Percentiles rank a stretch among this genome's conserved stretches.
These are phyloP conservation scores for Cheumatopsyche charites DNA, from an alignment of 1,140 invertebrate genomes.

Conservation along the genomic window DNA sequence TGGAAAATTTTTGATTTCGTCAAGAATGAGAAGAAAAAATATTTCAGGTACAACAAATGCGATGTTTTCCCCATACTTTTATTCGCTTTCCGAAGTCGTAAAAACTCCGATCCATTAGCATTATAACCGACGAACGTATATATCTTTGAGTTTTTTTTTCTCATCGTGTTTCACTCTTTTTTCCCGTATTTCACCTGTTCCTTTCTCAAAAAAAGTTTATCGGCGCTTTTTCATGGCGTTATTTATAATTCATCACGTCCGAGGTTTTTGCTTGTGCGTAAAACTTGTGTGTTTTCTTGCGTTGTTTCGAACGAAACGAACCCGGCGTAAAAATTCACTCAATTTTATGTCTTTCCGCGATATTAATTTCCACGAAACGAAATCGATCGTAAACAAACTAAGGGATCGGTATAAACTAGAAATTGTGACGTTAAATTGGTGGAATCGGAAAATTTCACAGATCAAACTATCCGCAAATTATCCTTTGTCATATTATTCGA, in stretches of 20 bases:
- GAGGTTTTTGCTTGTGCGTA: slow-evolving; percentile 5
- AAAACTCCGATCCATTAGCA: slow-evolving; percentile 18
- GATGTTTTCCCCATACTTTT: neutral
- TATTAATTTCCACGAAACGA: neutral
- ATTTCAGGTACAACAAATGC: neutral
- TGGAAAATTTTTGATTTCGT: neutral
- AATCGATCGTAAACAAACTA: too few species aligned
- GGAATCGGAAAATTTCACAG: too few species aligned
- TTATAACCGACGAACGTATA: slow-evolving; percentile 10
- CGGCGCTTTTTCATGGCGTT: slow-evolving; percentile 9
- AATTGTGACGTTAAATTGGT: too few species aligned
- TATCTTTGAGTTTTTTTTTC: slow-evolving; percentile 3
- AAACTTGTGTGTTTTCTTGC: slow-evolving; percentile 7
- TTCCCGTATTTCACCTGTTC: slow-evolving; percentile 12
- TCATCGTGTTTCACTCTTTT: neutral
- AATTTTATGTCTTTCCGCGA: neutral
- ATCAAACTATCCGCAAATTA: too few species aligned
- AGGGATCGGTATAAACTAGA: too few species aligned
- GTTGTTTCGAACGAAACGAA: slow-evolving; percentile 13
- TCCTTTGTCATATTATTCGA: too few species aligned
- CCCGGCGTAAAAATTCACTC: neutral
- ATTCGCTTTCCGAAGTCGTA: slow-evolving; percentile 6
- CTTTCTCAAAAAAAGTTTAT: slow-evolving; percentile 9
- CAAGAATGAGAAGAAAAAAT: neutral
- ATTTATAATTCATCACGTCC: slow-evolving; percentile 21